Percentiles rank a stretch among this genome's conserved stretches.
Evolutionary conservation across 2,888 invertebrate species (phyloP).

Genomic region (Ormyrus rosae): DNA sequence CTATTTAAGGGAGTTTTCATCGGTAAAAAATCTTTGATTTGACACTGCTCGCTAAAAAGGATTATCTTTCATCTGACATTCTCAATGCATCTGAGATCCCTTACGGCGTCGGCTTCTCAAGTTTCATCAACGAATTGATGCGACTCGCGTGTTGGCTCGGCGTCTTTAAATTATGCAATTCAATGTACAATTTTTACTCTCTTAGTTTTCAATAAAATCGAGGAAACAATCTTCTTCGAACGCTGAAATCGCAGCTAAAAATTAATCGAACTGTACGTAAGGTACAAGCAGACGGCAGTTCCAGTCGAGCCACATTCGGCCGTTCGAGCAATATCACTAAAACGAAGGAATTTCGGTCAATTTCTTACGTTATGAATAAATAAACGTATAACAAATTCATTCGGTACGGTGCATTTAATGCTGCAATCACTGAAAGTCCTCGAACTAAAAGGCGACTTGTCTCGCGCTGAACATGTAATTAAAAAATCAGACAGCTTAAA

Average conservation of each 20-base stretch:
- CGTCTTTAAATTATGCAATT: conserved; percentile 48
- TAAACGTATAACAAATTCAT: conserved; percentile 31
- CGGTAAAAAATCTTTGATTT: conserved; percentile 59
- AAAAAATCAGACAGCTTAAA: conserved; percentile 57
- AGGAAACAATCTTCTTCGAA: conserved; percentile 46
- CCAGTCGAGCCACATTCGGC: conserved; percentile 35
- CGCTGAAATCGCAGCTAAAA: conserved; percentile 33
- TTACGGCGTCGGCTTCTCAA: not conserved
- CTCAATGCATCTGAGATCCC: conserved; percentile 36
- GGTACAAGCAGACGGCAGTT: conserved; percentile 51
- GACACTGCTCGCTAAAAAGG: conserved; percentile 57
- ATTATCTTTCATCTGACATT: conserved; percentile 34
- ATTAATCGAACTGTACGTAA: conserved; percentile 39
- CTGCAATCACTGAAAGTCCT: conserved; percentile 9
- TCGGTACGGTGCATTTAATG: conserved; percentile 15
- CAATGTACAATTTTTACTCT: conserved; percentile 50
- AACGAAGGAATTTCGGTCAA: conserved; percentile 31
- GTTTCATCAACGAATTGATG: conserved; percentile 26
- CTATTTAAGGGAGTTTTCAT: conserved; percentile 34
- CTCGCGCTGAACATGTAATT: conserved; percentile 48
- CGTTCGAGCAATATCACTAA: conserved; percentile 30
- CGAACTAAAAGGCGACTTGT: conserved; percentile 37
- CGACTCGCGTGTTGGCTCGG: conserved; percentile 49
- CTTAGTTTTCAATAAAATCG: conserved; percentile 33
- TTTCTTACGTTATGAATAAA: conserved; percentile 22